Evolutionary conservation across 92 coral and sea anemone genomes (phyloP).

Genomic region (Desmophyllum pertusum): DNA sequence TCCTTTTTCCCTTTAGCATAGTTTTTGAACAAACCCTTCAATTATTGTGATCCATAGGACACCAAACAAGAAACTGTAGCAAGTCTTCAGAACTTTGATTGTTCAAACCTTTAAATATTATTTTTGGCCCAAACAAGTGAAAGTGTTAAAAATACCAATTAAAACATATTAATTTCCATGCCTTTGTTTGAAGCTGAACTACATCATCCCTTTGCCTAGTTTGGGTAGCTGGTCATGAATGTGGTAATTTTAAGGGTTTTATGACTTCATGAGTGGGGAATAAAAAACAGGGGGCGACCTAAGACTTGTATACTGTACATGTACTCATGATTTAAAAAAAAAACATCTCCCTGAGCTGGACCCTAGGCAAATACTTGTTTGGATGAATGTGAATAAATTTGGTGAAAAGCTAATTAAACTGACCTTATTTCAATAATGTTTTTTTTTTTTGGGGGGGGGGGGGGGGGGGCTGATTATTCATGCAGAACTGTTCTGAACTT

Average conservation of each 20-base stretch:
- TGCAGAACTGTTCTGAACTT: neutral
- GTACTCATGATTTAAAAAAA: neutral
- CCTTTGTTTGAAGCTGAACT: neutral
- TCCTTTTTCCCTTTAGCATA: too few species aligned
- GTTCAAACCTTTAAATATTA: too few species aligned
- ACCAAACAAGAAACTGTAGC: neutral
- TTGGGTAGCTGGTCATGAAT: neutral
- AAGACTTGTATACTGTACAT: too few species aligned
- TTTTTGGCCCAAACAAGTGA: neutral
- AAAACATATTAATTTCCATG: too few species aligned
- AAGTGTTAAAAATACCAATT: too few species aligned
- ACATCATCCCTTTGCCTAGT: neutral
- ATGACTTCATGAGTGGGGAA: neutral
- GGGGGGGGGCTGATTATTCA: neutral
- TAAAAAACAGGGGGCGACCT: neutral
- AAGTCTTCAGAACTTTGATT: neutral
- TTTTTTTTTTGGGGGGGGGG: too few species aligned
- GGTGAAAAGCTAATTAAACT: neutral
- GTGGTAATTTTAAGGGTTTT: neutral
- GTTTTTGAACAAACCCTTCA: too few species aligned
- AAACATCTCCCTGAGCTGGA: neutral
- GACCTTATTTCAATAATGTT: too few species aligned
- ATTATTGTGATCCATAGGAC: neutral
- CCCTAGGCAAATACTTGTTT: neutral
- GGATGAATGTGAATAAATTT: neutral